Percentiles rank a stretch among this genome's conserved stretches.
These are phyloP conservation scores for Aleadryas rufinucha DNA, from an alignment of 2,113 vertebrate genomes.

Conservation along the genomic window DNA sequence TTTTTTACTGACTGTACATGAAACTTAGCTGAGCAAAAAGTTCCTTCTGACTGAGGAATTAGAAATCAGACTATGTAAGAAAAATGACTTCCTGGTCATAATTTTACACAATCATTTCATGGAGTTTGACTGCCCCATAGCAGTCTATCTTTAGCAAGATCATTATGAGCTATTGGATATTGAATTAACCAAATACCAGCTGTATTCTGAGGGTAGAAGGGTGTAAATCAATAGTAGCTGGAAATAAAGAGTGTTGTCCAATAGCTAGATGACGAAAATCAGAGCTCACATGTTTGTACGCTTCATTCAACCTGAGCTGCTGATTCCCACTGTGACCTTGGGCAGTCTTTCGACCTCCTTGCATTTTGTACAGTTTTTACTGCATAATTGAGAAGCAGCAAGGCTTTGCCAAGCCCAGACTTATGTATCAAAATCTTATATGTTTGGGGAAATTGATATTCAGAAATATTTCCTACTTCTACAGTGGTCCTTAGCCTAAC, in stretches of 20 bases:
- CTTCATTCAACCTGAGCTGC: neutral
- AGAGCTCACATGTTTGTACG: slow-evolving; percentile 37
- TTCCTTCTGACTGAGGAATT: neutral
- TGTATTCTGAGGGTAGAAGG: neutral
- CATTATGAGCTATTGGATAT: slow-evolving; percentile 39
- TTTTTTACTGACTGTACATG: neutral
- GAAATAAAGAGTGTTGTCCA: slow-evolving; percentile 37
- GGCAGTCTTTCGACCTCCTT: neutral
- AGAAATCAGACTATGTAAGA: neutral
- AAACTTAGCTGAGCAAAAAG: neutral
- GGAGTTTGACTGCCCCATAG: neutral
- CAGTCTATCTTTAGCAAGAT: slow-evolving; percentile 52
- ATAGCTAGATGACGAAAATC: slow-evolving; percentile 29
- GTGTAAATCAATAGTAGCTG: slow-evolving; percentile 21
- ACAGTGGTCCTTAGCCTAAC: neutral
- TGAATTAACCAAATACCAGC: slow-evolving; percentile 49
- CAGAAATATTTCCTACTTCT: neutral
- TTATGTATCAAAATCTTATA: neutral
- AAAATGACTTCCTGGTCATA: neutral
- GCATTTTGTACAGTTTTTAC: neutral
- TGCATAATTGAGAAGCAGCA: slow-evolving; percentile 6
- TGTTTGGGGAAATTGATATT: neutral
- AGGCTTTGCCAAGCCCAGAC: neutral
- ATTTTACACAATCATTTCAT: neutral
- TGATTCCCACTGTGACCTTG: neutral